Evolutionary conservation across 92 coral and sea anemone genomes (phyloP).

Genomic region (Umimayanthus kanabou): DNA sequence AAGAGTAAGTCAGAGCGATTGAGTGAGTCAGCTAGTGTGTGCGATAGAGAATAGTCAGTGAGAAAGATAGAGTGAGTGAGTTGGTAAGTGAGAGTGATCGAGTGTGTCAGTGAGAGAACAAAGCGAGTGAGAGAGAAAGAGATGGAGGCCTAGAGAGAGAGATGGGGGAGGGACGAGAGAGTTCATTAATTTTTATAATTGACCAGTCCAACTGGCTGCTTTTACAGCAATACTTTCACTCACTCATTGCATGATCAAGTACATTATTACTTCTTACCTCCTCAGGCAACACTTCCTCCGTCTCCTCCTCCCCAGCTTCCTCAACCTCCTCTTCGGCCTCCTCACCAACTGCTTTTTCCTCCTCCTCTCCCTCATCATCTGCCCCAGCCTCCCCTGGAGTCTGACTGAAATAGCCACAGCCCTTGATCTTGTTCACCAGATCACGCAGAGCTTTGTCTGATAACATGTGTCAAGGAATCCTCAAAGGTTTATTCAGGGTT

Average conservation of each 20-base stretch:
- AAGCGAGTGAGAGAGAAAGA: neutral
- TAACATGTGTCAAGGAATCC: slow-evolving; percentile 47
- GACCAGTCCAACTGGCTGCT: no score
- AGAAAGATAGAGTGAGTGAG: no score
- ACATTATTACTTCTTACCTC: slow-evolving; percentile 18
- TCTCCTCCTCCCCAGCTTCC: slow-evolving; percentile 43
- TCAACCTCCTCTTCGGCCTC: slow-evolving; percentile 45
- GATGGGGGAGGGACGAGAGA: no score
- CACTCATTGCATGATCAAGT: neutral
- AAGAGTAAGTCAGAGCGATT: no score
- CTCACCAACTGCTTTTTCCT: slow-evolving; percentile 56
- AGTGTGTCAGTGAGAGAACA: no score
- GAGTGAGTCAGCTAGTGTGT: no score
- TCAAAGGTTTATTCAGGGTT: neutral
- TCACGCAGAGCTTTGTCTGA: slow-evolving; percentile 79
- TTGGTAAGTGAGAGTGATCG: no score
- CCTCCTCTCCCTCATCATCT: slow-evolving; percentile 51
- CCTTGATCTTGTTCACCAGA: slow-evolving; percentile 71
- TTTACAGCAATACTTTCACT: neutral
- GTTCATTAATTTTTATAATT: no score
- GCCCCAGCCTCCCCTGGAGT: slow-evolving; percentile 57
- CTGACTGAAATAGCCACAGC: slow-evolving; percentile 81
- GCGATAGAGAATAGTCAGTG: no score
- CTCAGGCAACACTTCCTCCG: slow-evolving; percentile 36
- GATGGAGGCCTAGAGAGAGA: no score